Conservation (phyloP, 2,113 vertebrate species). For the Sander lucioperca region DNA sequence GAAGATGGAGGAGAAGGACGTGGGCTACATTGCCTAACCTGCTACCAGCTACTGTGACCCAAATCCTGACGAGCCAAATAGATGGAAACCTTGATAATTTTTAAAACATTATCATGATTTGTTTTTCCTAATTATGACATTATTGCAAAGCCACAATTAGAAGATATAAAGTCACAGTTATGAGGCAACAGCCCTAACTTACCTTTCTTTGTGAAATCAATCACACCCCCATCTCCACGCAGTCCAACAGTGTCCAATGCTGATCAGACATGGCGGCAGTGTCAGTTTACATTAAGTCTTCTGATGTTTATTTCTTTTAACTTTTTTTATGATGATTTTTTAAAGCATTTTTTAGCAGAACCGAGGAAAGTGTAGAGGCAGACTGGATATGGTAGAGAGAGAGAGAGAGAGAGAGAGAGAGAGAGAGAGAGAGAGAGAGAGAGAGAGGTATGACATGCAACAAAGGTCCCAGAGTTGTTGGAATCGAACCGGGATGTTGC, state of each 20-base stretch:
- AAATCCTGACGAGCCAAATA: neutral
- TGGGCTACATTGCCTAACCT: too few species aligned
- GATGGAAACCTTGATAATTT: neutral
- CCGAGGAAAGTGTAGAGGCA: too few species aligned
- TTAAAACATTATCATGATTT: neutral
- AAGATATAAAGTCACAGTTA: neutral
- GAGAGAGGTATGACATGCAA: too few species aligned
- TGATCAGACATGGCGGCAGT: neutral
- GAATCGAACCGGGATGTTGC: too few species aligned
- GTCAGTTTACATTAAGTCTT: neutral
- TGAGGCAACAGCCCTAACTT: neutral
- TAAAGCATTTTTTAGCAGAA: too few species aligned
- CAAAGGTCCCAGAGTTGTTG: too few species aligned
- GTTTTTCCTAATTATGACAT: neutral
- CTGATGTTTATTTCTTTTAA: neutral
- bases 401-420: too few species aligned
- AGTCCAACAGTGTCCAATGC: neutral
- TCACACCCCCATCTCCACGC: neutral
- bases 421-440: too few species aligned
- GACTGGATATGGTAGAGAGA: too few species aligned
- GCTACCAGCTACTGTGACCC: neutral
- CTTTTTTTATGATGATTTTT: neutral
- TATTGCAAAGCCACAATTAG: neutral
- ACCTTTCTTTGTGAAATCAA: too few species aligned
- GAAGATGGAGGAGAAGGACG: neutral